Evolutionary conservation across 2,113 vertebrate species (phyloP), one percentile per base, ranked within the genome.

Genomic region (Callipepla californica): DNA sequence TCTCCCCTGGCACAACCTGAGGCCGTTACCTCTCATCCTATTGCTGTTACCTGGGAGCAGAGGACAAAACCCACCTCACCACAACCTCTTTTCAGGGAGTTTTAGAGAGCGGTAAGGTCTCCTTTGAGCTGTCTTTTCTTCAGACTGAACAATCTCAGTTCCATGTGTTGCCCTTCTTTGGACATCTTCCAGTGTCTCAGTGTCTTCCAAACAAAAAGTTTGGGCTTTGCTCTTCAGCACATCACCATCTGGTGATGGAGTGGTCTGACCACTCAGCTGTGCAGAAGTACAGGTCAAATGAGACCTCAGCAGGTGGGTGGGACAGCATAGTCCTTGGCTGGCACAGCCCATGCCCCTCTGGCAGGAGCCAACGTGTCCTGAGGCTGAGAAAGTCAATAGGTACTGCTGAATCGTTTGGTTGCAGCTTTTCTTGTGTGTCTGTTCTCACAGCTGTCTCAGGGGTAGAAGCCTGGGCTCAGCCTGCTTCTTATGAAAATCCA

Each of bases 301-400:
- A 12, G 16, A 22, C 8, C 1, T 1, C 34, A n/a, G 34, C 16
- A 38, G 10, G 13, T 44, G 76, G 44, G 12, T 0, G 0, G 38
- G 30, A 7, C 9, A 62, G 69, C 9, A 6, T 25, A 72, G 40
- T 40, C 15, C 6, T 40, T 0, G 0, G 7, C 66, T 68, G 62
- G 18, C 16, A 5, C 26, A 30, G 51, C 65, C 48, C 45, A 11
- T 1, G 0, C 53, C 19, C 13, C 50, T 28, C 5, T 25, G 1
- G 30, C 45, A 50, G n/a, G 13, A 22, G 68, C 66, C 66, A 45
- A 14, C 23, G 50, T 23, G 25, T 53, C 36, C 42, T 3, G 4
- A 68, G 51, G 44, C 69, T 81, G 36, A 53, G 44, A 73, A 76
- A 79, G 81, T 87, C 45, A 16, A 2, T 3, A 61, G 45, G n/a